Conservation (phyloP, 1,140 invertebrate species). For the Pseudomyrmex concolor region DNA sequence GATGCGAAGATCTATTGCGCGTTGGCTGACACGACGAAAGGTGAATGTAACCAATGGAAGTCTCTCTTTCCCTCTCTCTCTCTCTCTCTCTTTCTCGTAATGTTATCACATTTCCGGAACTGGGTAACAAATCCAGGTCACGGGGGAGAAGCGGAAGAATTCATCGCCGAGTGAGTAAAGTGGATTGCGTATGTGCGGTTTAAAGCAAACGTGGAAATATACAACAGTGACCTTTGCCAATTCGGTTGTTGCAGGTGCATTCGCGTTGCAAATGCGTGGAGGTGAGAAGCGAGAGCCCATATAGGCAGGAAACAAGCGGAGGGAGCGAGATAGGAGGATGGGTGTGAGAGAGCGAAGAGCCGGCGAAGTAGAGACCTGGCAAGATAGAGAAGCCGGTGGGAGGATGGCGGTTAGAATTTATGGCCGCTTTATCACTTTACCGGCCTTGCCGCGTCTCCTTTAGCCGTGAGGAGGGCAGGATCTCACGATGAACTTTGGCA, state of each 20-base stretch:
- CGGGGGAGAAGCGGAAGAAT: conserved; percentile 32
- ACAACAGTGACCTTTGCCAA: conserved; percentile 73
- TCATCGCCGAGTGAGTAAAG: conserved; percentile 61
- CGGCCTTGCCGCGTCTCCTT: conserved; percentile 82
- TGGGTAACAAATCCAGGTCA: conserved; percentile 57
- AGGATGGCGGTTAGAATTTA: conserved; percentile 83
- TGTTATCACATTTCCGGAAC: conserved; percentile 53
- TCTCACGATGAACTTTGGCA: conserved; percentile 85
- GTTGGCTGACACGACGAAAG: conserved; percentile 17
- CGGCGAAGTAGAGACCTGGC: conserved; percentile 56
- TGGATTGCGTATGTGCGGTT: conserved; percentile 30
- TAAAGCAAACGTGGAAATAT: conserved; percentile 19
- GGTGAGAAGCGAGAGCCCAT: conserved; percentile 38
- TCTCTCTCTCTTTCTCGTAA: background rate
- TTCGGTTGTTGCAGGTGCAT: conserved; percentile 76
- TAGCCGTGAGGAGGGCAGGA: conserved; percentile 81
- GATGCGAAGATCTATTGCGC: conserved; percentile 2
- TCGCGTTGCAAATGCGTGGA: conserved; percentile 62
- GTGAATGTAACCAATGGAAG: conserved; percentile 21
- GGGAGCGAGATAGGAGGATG: conserved; percentile 56
- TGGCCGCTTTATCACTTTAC: conserved; percentile 86
- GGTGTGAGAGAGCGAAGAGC: conserved; percentile 34
- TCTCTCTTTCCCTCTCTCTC: background rate
- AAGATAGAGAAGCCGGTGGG: conserved; percentile 72
- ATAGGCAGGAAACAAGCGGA: conserved; percentile 51